Evolutionary conservation across 2,888 invertebrate species (phyloP), one percentile per base, ranked within the genome.

Genomic region (Epicampocera succincta): DNA sequence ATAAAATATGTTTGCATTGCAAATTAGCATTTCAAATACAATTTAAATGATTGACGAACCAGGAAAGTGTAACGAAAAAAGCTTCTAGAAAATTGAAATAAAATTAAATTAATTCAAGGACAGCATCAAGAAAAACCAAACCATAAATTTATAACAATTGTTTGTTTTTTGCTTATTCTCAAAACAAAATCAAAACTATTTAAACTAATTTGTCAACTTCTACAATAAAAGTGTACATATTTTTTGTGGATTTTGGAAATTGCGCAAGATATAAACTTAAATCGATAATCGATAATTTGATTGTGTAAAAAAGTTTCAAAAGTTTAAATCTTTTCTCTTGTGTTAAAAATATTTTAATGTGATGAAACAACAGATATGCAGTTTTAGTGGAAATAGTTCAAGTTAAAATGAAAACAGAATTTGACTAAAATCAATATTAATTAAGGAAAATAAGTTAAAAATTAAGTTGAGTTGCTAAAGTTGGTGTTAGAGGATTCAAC

Each of bases 171-270:
- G 21, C 21, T 25, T 56, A 9, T 42, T 50, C 38, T 71, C 38
- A 60, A 68, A 75, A 72, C 65, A 65, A 75, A 80, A 80, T 54
- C 54, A 82, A 81, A 82, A 82, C 82, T 82, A 77, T 82, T 78
- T 78, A 42, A 82, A 74, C 78, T 71, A 78, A 78, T 69, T 76
- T 74, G 82, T 71, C 82, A 82, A 82, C 78, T 72, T 68, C 69
- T 74, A 80, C 79, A 61, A 74, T 75, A 68, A 44, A 17, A 78
- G 77, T 72, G 58, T 56, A 72, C 79, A 13, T n/a, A 15, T 72
- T 61, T 71, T 44, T 68, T 38, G 11, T 12, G 46, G 38, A 25
- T 13, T 54, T 44, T 58, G 52, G 19, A 66, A 69, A 50, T 71
- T 76, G 69, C 65, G 15, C 44, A 42, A 48, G 65, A 65, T 65